Percentiles rank a stretch among this genome's conserved stretches.
phyloP scores from a whole-genome alignment of 2,113 vertebrate species.

The human (Homo sapiens) region DNA sequence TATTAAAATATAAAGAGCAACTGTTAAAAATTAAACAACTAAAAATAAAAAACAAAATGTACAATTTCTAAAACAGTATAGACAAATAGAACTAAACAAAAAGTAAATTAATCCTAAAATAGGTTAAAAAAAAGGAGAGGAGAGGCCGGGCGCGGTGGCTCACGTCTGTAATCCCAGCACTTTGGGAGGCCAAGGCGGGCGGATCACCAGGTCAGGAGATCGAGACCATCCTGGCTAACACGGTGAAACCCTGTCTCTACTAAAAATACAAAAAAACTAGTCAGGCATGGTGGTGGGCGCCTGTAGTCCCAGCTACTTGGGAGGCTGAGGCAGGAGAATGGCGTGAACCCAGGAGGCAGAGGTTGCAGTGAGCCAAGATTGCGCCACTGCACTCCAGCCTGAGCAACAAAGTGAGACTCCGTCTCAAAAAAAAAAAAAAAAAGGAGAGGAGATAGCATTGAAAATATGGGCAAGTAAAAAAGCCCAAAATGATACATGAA shows the following conservation, averaged over 20 bases:
- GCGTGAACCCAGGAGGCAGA: too few relatives aligned
- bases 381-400: too few relatives aligned
- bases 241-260: too few relatives aligned
- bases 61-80: not conserved
- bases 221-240: too few relatives aligned
- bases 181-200: too few relatives aligned
- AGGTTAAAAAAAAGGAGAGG: not conserved
- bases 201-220: too few relatives aligned
- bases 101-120: not conserved
- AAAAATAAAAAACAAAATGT: not conserved
- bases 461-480: conserved; percentile 1
- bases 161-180: too few relatives aligned
- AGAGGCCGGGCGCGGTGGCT: not conserved
- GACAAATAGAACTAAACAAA: not conserved
- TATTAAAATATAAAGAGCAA: not conserved
- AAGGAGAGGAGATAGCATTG: not conserved
- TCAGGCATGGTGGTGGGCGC: rapidly evolving
- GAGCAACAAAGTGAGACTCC: too few relatives aligned
- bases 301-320: too few relatives aligned
- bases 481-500: not conserved
- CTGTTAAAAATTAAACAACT: not conserved
- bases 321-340: too few relatives aligned
- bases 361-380: too few relatives aligned
- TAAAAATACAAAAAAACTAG: too few relatives aligned
- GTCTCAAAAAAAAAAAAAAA: not conserved